These are phyloP conservation scores for Linyphia triangularis DNA, from an alignment of 2,888 invertebrate species.

Conservation along the genomic window DNA sequence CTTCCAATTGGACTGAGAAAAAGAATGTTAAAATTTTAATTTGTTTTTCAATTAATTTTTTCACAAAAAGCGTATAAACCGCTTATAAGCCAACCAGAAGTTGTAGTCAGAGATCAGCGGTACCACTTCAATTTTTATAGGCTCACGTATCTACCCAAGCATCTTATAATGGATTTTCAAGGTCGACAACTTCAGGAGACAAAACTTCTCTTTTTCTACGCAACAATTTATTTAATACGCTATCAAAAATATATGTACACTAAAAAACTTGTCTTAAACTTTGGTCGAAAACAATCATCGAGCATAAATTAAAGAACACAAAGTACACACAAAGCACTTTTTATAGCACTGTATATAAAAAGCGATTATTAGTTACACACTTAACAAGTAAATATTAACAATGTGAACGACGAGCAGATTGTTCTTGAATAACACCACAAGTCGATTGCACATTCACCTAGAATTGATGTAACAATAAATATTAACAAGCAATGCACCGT, in stretches of 20 bases:
- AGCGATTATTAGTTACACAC: constrained; percentile 11
- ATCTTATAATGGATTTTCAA: too few relatives aligned
- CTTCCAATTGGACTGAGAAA: too few relatives aligned
- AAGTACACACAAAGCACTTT: constrained; percentile 34
- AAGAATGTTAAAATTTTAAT: too few relatives aligned
- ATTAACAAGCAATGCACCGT: constrained; percentile 15
- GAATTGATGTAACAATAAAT: constrained; percentile 5
- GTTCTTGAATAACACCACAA: background rate
- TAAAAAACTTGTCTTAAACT: constrained; percentile 70
- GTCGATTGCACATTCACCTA: constrained; percentile 1
- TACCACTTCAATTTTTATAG: too few relatives aligned
- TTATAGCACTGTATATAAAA: constrained; percentile 43
- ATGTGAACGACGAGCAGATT: constrained; percentile 21
- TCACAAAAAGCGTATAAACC: too few relatives aligned
- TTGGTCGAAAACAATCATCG: constrained; percentile 56
- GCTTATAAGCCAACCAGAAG: too few relatives aligned
- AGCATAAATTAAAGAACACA: constrained; percentile 63
- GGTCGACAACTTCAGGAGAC: too few relatives aligned
- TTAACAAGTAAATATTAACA: constrained; percentile 33
- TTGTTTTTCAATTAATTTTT: too few relatives aligned
- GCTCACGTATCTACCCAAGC: too few relatives aligned
- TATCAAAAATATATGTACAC: constrained; percentile 75
- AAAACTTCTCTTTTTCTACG: constrained; percentile 27
- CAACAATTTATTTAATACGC: constrained; percentile 68
- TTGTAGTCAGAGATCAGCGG: too few relatives aligned